A percentile compares a stretch with the other conserved stretches of the same genome.
phyloP scores from a whole-genome alignment of 2,888 invertebrate genomes.

The Melangyna quadrimaculata region DNA sequence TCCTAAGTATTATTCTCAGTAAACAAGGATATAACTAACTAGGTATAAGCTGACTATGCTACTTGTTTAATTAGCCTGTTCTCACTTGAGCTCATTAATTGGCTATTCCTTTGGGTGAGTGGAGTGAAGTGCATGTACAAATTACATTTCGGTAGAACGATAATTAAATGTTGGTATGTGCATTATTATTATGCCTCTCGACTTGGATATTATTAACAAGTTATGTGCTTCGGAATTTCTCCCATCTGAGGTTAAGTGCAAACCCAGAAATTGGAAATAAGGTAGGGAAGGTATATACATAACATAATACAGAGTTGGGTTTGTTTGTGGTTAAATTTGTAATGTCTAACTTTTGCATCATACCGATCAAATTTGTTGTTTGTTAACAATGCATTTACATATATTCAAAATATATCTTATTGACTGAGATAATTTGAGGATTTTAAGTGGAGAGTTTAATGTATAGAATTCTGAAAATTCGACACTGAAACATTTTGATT shows the following conservation, averaged over 20 bases:
- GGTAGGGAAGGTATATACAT: neutral
- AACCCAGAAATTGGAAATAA: neutral
- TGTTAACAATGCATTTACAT: neutral
- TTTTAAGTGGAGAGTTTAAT: neutral
- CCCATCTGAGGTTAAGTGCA: neutral
- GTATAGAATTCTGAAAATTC: neutral
- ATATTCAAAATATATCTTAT: neutral
- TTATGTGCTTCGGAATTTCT: conserved; percentile 2
- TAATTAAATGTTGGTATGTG: conserved; percentile 56
- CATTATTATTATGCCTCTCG: neutral
- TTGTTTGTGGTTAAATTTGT: neutral
- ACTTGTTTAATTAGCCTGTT: conserved; percentile 8
- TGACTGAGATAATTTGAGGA: neutral
- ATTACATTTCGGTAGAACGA: conserved; percentile 29
- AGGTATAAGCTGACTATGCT: neutral
- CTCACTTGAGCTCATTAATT: conserved; percentile 26
- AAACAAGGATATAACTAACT: neutral
- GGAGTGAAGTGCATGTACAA: neutral
- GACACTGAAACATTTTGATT: neutral
- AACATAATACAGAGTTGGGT: neutral
- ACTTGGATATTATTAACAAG: neutral
- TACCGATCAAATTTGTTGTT: neutral
- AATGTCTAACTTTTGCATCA: neutral
- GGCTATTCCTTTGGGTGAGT: conserved; percentile 19
- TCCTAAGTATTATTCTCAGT: neutral